These are phyloP conservation scores for Ommatoiulus sabulosus DNA, from an alignment of 2,888 invertebrate species.

Conservation along the genomic window DNA sequence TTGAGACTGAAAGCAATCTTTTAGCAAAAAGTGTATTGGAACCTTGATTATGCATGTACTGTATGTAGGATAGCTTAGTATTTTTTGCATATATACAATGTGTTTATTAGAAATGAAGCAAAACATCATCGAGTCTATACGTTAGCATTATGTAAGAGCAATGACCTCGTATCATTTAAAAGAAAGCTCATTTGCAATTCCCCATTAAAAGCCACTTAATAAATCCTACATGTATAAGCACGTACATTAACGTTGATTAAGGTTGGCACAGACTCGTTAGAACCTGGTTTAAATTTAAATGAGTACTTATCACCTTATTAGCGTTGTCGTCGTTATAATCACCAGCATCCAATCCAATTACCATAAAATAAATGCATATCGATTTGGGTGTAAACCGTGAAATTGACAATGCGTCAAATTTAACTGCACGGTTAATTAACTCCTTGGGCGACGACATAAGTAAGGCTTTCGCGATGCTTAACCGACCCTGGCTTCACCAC, in stretches of 20 bases:
- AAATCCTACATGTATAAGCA: no score
- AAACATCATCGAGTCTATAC: no score
- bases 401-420: slow-evolving; percentile 4
- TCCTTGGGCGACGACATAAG: not conserved
- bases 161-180: no score
- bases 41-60: no score
- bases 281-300: not conserved
- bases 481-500: not conserved
- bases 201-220: no score
- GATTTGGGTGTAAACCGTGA: not conserved
- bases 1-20: no score
- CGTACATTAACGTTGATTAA: not conserved
- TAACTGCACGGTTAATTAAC: slow-evolving; percentile 35
- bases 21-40: no score
- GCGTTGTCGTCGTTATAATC: not conserved
- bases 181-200: no score
- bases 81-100: no score
- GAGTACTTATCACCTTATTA: slow-evolving; percentile 3
- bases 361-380: not conserved
- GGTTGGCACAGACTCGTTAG: not conserved
- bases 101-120: no score
- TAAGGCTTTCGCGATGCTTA: not conserved
- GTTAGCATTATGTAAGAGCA: no score
- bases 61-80: no score
- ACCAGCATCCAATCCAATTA: not conserved